Base-by-base conservation (phyloP, 2,888 invertebrate genomes). In the Cheilosia variabilis region DNA sequence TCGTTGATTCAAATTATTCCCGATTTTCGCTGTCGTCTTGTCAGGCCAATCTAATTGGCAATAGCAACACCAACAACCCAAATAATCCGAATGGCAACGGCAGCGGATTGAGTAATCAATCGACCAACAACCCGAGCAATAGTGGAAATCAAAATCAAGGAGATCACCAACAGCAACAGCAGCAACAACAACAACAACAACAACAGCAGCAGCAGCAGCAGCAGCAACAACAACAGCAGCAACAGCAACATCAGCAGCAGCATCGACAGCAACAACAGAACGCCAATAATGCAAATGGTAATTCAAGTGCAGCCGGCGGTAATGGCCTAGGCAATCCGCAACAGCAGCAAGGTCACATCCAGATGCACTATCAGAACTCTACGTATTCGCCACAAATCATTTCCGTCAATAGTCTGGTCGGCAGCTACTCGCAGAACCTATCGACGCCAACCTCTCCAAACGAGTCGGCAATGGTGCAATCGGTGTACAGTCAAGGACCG, bases 1-100 rank as follows among this genome's bases (percentile, higher is more conserved):
- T 96, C 94, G 94, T 96, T 95, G 96, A 96, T 94, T 95, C 96
- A 93, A 94, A 95, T 91, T 96, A 96, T 93, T 94, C 96, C 91
- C 95, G 96, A 92, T 96, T 95, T 93, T 93, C 95, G 91, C 94
- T 94, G 92, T 93, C 95, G 90, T 94, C 95, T 92, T 94, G 95
- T 92, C 95, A 95, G 91, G 92, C 94, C 87, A 92, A 91, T 90
- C 89, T 92, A 89, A 92, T 92, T 91, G 93, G 92, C 90, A 93
- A 88, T 89, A 92, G 91, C 88, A 90, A 88, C 73, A 89, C 88
- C 79, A 89, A 89, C 87, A 90, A 89, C 89, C 89, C 88, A 91
- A 91, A 89, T 76, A 90, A 89, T 88, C 89, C 89, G 81, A 88
- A 88, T 77, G 88, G 88, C 81, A 88, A 89, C 81, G 88, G 88